phyloP scores from a whole-genome alignment of 2,797 vertebrate species.

The Danionella dracula region DNA sequence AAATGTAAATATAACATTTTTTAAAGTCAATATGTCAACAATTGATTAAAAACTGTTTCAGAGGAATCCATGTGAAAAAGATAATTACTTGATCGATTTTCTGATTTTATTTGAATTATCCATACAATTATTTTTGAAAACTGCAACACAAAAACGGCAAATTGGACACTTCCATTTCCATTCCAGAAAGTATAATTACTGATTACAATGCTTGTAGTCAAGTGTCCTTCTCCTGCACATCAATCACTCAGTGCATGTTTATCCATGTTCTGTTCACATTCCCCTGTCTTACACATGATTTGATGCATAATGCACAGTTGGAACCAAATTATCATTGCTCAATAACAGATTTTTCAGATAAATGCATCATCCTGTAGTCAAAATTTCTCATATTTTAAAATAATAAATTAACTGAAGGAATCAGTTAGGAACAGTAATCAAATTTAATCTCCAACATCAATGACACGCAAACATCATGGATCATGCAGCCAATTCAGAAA shows the following conservation, averaged over 20 bases:
- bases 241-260: not conserved
- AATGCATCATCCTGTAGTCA: not conserved
- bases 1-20: too few species aligned
- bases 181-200: conserved; percentile 5
- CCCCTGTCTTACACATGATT: not conserved
- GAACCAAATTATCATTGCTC: conserved; percentile 20
- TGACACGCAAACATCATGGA: too few species aligned
- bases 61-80: too few species aligned
- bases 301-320: not conserved
- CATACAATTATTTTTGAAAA: too few species aligned
- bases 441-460: too few species aligned
- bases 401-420: conserved; percentile 21
- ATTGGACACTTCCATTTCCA: too few species aligned
- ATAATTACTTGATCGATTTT: too few species aligned
- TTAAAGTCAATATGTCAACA: too few species aligned
- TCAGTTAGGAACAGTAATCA: not conserved
- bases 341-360: not conserved
- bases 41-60: too few species aligned
- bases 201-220: conserved; percentile 14
- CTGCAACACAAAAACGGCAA: too few species aligned
- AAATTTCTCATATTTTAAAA: conserved; percentile 35
- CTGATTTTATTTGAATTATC: too few species aligned
- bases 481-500: too few species aligned
- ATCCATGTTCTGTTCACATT: not conserved
- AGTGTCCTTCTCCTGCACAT: conserved; percentile 9